Conservation (phyloP, 2,888 invertebrate species). For the Ypsolopha sequella region DNA sequence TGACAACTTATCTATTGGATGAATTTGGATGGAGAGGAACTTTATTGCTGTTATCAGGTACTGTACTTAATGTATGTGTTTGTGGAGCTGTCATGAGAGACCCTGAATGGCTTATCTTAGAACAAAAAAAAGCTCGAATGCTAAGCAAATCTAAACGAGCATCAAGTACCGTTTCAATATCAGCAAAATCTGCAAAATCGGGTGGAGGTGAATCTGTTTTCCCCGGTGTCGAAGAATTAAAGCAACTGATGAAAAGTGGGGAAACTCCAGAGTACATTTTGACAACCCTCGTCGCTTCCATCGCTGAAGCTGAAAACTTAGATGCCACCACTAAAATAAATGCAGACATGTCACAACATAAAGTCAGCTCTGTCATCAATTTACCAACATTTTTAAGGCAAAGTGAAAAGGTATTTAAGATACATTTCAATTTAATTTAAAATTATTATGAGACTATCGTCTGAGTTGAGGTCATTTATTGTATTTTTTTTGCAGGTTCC, state of each 20-base stretch:
- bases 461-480: background rate
- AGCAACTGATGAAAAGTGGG: conserved; percentile 78
- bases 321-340: conserved; percentile 59
- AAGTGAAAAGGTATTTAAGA: conserved; percentile 74
- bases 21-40: conserved; percentile 87
- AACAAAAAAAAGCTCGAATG: conserved; percentile 71
- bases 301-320: conserved; percentile 61
- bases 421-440: background rate
- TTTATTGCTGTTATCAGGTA: conserved; percentile 82
- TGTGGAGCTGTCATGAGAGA: conserved; percentile 91
- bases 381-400: conserved; percentile 83
- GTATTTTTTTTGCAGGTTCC: conserved; percentile 66
- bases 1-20: conserved; percentile 81
- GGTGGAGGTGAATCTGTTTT: conserved; percentile 70
- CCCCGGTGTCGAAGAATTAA: conserved; percentile 75
- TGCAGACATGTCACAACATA: conserved; percentile 48
- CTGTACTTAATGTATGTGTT: conserved; percentile 87
- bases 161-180: conserved; percentile 66
- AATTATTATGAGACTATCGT: background rate
- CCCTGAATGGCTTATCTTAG: conserved; percentile 83
- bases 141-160: conserved; percentile 64
- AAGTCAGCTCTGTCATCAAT: conserved; percentile 78
- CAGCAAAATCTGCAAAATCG: conserved; percentile 41
- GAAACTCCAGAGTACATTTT: conserved; percentile 76
- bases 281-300: conserved; percentile 72